A percentile compares a stretch with the other conserved stretches of the same genome.
Conservation (phyloP, 23 tunicate genomes). For the Phallusia fumigata region DNA sequence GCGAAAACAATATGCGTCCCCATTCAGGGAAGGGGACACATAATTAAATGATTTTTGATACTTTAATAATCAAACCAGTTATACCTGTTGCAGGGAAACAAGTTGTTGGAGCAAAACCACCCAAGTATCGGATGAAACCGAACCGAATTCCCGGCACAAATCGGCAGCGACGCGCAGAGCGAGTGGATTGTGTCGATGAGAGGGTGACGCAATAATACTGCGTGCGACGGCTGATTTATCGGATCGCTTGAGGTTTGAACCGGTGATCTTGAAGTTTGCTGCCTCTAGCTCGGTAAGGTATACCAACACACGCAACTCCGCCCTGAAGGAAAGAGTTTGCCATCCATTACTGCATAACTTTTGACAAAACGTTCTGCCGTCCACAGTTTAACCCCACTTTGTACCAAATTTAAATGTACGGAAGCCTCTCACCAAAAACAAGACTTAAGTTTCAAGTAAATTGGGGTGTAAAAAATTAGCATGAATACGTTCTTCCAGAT, state of each 20-base stretch:
- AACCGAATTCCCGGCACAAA: slow-evolving; percentile 64
- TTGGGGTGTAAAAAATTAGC: no score
- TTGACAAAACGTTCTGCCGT: no score
- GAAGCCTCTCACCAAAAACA: no score
- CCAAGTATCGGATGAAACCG: slow-evolving; percentile 57
- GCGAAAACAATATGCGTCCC: no score
- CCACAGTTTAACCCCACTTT: no score
- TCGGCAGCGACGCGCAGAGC: slow-evolving; percentile 71
- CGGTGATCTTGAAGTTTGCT: slow-evolving; percentile 50
- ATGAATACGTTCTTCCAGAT: no score
- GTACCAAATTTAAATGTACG: no score
- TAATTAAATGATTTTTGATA: no score
- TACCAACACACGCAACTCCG: slow-evolving; percentile 48
- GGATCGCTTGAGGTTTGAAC: slow-evolving; percentile 24
- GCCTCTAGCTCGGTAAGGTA: slow-evolving; percentile 57
- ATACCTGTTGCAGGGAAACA: slow-evolving; percentile 61
- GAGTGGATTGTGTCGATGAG: slow-evolving; percentile 49
- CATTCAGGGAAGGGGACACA: neutral
- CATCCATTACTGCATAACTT: no score
- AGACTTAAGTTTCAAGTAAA: no score
- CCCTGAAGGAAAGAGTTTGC: no score
- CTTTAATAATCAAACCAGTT: neutral
- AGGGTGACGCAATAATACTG: slow-evolving; percentile 52
- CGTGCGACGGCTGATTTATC: slow-evolving; percentile 50
- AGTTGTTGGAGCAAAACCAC: slow-evolving; percentile 61